Base-by-base conservation (phyloP, 1,140 invertebrate genomes). In the Leptonema lineaticorne region DNA sequence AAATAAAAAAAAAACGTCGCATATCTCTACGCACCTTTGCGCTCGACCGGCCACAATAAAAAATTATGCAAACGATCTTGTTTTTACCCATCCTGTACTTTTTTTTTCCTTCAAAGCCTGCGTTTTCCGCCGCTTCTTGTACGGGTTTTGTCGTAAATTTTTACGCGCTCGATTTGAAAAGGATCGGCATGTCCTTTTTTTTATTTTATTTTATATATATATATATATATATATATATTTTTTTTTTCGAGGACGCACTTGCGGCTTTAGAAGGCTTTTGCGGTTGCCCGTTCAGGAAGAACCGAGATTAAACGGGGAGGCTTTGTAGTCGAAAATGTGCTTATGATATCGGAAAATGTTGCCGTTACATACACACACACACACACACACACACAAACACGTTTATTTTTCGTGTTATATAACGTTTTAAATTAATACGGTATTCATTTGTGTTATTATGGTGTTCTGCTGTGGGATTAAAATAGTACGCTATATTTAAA, bases 1-100 rank as follows among this genome's bases (percentile, higher is more conserved):
- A 33, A 37, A 11, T 37, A 30, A 37, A 62, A 62, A n/a, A 62
- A 62, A 62, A 2, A 18, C 24, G 58, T 28, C n/a, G 28, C 29
- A 57, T 8, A 8, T 7, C 18, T 7, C 46, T n/a, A n/a, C 56
- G 28, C 56, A 58, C 56, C 58, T 41, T 62, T 16, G 2, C 33
- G 16, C 5, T n/a, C 26, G 56, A 18, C 56, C 24, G 6, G 56
- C 56, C 22, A 62, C 33, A 62, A 62, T 37, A 62, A 62, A 62
- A 58, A 62, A 62, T 28, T 62, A 62, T 62, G 58, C 28, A 62
- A 62, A 45, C 29, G 58, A 18, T 26, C 48, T 41, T 41, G 48
- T 53, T 53, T 26, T 53, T 22, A n/a, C n/a, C n/a, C n/a, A n/a
- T n/a, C n/a, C n/a, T n/a, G n/a, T n/a, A n/a, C n/a, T n/a, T n/a